Evolutionary conservation across 1,140 invertebrate species (phyloP).

Genomic region (Telenomus remus): DNA sequence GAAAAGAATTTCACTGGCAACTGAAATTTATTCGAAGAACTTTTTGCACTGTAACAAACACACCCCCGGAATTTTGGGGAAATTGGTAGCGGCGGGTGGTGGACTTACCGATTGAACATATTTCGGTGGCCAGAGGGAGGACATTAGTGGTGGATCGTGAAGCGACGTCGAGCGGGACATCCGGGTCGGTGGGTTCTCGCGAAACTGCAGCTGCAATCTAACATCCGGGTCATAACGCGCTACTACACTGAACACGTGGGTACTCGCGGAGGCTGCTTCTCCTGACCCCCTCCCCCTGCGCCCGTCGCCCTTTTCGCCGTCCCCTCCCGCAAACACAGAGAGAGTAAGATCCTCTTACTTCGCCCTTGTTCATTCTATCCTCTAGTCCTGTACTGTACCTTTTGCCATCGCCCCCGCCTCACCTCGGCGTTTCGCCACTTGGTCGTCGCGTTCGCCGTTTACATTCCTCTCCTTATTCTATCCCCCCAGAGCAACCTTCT

Average conservation of each 20-base stretch:
- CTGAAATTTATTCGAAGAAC: too few relatives aligned
- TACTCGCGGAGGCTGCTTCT: slow-evolving; percentile 72
- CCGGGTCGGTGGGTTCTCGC: slow-evolving; percentile 74
- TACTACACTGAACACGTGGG: slow-evolving; percentile 76
- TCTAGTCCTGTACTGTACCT: slow-evolving; percentile 7
- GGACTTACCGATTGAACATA: slow-evolving; percentile 76
- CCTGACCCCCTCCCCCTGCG: slow-evolving; percentile 59
- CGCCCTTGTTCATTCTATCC: slow-evolving; percentile 35
- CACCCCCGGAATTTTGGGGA: too few relatives aligned
- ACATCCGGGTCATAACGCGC: slow-evolving; percentile 77
- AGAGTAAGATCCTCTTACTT: slow-evolving; percentile 33
- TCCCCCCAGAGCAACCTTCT: slow-evolving; percentile 42
- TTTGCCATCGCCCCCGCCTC: slow-evolving; percentile 32
- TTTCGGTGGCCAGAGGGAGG: slow-evolving; percentile 71
- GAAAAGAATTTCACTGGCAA: too few relatives aligned
- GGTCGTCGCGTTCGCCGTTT: slow-evolving; percentile 47
- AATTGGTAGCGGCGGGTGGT: neutral
- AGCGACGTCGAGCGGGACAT: slow-evolving; percentile 70
- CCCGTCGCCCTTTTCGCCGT: slow-evolving; percentile 49
- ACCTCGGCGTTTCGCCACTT: slow-evolving; percentile 48
- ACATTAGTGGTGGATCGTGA: slow-evolving; percentile 71
- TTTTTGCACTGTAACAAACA: too few relatives aligned
- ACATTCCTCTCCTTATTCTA: slow-evolving; percentile 50
- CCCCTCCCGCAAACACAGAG: slow-evolving; percentile 26
- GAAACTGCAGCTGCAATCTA: slow-evolving; percentile 76